Percentiles rank a stretch among this genome's conserved stretches.
These are phyloP conservation scores for Kryptolebias ocellatus DNA, from an alignment of 2,797 vertebrate genomes.

Conservation along the genomic window DNA sequence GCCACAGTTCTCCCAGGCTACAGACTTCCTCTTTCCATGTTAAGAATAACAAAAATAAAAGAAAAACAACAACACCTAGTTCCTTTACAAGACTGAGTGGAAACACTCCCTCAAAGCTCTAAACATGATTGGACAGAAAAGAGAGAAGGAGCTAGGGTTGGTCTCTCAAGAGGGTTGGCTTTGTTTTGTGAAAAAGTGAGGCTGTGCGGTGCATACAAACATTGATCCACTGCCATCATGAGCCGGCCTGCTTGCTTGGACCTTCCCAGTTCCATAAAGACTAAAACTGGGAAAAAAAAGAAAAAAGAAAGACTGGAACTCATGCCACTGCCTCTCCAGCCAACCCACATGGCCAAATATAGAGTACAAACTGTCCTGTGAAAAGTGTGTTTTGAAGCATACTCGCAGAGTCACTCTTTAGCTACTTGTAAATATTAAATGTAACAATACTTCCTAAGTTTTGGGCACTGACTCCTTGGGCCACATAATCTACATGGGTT, in stretches of 20 bases:
- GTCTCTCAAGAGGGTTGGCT: conserved; percentile 59
- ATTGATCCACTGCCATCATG: conserved; percentile 57
- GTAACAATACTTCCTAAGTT: conserved; percentile 13
- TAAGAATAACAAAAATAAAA: conserved; percentile 38
- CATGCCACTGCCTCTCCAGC: conserved; percentile 49
- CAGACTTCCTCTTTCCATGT: conserved; percentile 50
- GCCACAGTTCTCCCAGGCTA: conserved; percentile 37
- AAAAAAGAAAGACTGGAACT: conserved; percentile 37
- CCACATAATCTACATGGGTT: neutral
- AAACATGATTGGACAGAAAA: conserved; percentile 56
- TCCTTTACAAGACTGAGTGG: conserved; percentile 42
- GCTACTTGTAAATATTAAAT: conserved; percentile 23
- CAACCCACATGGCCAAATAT: conserved; percentile 61
- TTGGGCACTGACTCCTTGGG: neutral
- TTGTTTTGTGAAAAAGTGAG: conserved; percentile 67
- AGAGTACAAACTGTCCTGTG: conserved; percentile 43
- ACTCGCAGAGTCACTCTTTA: conserved; percentile 18
- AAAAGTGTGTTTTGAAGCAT: conserved; percentile 31
- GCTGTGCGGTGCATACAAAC: conserved; percentile 77
- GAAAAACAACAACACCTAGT: conserved; percentile 16
- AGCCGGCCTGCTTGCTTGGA: conserved; percentile 39
- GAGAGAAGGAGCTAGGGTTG: conserved; percentile 52
- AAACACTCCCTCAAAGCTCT: conserved; percentile 57
- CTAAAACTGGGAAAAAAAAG: conserved; percentile 24
- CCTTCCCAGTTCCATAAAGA: conserved; percentile 41